phyloP scores from a whole-genome alignment of 2,797 vertebrate species.

The Phataginus tricuspis region DNA sequence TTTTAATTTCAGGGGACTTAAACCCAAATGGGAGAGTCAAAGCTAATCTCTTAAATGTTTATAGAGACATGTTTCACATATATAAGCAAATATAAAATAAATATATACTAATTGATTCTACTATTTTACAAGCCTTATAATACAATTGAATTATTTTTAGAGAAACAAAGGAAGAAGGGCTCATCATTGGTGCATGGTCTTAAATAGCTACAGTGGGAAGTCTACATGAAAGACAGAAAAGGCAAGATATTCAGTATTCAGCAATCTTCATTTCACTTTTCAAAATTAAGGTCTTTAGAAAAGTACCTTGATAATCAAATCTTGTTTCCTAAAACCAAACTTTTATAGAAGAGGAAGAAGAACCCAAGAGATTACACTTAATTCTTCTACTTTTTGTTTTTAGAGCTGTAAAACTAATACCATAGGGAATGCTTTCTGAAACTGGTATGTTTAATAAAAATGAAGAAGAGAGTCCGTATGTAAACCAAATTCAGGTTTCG shows the following conservation, averaged over 20 bases:
- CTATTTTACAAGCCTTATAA: neutral
- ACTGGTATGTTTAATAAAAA: neutral
- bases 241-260: neutral
- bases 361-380: neutral
- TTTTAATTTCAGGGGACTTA: constrained; percentile 47
- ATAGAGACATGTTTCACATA: constrained; percentile 17
- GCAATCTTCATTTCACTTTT: neutral
- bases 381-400: constrained; percentile 21
- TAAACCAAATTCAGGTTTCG: constrained; percentile 20
- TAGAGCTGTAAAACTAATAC: neutral
- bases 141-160: constrained; percentile 7
- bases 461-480: neutral
- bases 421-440: neutral
- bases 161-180: neutral
- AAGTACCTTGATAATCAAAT: neutral
- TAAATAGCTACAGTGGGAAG: neutral
- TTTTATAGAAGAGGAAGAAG: neutral
- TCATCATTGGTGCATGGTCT: neutral
- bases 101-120: neutral
- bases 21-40: neutral
- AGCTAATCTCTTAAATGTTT: constrained; percentile 42
- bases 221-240: neutral
- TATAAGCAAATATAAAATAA: constrained; percentile 32
- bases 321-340: neutral
- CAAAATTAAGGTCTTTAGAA: neutral